These are phyloP conservation scores for Cryptotis parvus DNA, from an alignment of 2,113 vertebrate species.

Conservation along the genomic window DNA sequence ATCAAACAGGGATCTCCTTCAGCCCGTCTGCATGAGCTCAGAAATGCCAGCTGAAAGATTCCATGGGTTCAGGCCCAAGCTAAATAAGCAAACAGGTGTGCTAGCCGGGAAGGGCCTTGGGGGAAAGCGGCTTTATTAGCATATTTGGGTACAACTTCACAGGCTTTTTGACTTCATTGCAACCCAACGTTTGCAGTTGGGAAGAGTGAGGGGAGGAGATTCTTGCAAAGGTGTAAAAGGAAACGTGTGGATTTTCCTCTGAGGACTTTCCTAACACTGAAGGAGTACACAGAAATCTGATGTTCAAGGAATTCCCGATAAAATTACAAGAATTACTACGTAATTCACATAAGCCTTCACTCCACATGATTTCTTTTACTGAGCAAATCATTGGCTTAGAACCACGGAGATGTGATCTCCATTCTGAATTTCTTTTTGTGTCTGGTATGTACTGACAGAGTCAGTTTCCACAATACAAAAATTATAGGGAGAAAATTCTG, in stretches of 20 bases:
- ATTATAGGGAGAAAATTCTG: background rate
- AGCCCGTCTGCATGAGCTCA: slow-evolving; percentile 49
- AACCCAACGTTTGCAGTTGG: slow-evolving; percentile 30
- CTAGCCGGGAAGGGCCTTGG: slow-evolving; percentile 8
- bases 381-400: background rate
- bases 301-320: slow-evolving; percentile 5
- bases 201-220: slow-evolving; percentile 37
- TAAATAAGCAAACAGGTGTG: background rate
- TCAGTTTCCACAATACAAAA: slow-evolving; percentile 6
- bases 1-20: slow-evolving; percentile 62
- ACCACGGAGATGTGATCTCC: background rate
- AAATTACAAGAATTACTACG: background rate
- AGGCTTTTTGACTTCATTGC: background rate
- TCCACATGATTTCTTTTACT: slow-evolving; percentile 4
- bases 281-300: background rate
- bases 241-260: background rate
- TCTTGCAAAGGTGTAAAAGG: slow-evolving; percentile 58
- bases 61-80: slow-evolving; percentile 37
- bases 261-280: background rate
- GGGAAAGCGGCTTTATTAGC: background rate
- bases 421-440: background rate
- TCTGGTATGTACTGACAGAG: background rate
- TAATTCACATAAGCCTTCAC: background rate
- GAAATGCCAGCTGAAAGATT: slow-evolving; percentile 59
- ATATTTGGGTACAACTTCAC: slow-evolving; percentile 66